phyloP scores from a whole-genome alignment of 1,140 invertebrate species.

The Drosophila sturtevanti region DNA sequence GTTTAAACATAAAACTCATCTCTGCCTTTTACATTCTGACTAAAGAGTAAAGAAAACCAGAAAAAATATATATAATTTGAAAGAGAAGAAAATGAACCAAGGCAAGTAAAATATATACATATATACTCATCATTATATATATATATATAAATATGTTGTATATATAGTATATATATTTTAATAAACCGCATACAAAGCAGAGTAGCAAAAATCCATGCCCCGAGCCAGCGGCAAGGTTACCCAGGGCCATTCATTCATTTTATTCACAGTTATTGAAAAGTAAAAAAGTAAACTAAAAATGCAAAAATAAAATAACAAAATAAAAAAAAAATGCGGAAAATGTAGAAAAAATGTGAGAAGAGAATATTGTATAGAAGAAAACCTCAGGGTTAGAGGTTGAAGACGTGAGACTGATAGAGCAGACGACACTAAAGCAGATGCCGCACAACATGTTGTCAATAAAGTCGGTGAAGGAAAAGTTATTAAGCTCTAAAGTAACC shows the following conservation, averaged over 20 bases:
- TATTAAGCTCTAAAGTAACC: not conserved
- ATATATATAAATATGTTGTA: not conserved
- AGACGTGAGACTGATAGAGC: not conserved
- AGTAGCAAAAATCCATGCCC: conserved; percentile 11
- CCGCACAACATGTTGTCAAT: not conserved
- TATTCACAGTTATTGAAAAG: conserved; percentile 21
- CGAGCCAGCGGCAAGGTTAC: conserved; percentile 13
- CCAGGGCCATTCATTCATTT: conserved; percentile 18
- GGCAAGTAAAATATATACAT: not conserved
- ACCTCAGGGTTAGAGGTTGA: not conserved
- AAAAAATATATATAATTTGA: not conserved
- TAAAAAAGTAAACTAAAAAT: conserved; percentile 1
- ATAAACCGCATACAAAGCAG: conserved; percentile 15
- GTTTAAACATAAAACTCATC: conserved; percentile 16
- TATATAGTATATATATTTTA: conserved; percentile 5
- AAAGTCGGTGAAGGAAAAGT: not conserved
- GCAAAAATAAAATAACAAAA: conserved; percentile 8
- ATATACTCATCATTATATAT: not conserved
- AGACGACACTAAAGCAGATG: not conserved
- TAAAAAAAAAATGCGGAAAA: not conserved
- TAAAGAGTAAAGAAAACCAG: conserved; percentile 12
- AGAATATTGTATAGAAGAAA: not conserved
- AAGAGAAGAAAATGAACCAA: conserved; percentile 6
- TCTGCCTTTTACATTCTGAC: not conserved
- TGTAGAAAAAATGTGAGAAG: not conserved